These are phyloP conservation scores for Meteorus colon DNA, from an alignment of 2,888 invertebrate species.

Conservation along the genomic window DNA sequence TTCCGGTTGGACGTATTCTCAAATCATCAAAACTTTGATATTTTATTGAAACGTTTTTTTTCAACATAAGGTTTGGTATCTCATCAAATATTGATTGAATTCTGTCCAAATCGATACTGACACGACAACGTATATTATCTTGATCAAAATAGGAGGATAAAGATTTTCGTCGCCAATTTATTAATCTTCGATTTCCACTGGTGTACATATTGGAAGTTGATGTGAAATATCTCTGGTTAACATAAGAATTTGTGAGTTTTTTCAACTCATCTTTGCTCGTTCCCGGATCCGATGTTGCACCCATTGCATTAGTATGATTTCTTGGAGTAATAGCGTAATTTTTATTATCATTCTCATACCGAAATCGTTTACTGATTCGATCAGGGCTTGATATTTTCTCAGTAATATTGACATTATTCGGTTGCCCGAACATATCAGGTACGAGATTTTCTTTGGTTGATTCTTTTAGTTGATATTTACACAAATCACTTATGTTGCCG, in stretches of 20 bases:
- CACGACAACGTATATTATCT: slow-evolving; percentile 52
- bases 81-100: slow-evolving; percentile 57
- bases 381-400: slow-evolving; percentile 4
- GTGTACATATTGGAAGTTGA: not conserved
- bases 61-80: slow-evolving; percentile 53
- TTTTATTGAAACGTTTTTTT: not conserved
- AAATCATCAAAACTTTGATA: slow-evolving; percentile 42
- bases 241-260: not conserved
- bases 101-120: slow-evolving; percentile 66
- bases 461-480: slow-evolving; percentile 12
- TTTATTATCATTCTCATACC: not conserved
- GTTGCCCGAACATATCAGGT: slow-evolving; percentile 18
- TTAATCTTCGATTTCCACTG: not conserved
- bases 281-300: slow-evolving; percentile 1
- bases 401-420: not conserved
- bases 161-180: slow-evolving; percentile 4
- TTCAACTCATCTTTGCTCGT: slow-evolving; percentile 33
- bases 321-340: not conserved
- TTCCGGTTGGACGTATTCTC: not conserved
- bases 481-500: not conserved
- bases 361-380: slow-evolving; percentile 12
- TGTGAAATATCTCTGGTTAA: slow-evolving; percentile 23
- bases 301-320: not conserved
- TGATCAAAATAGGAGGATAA: slow-evolving; percentile 22
- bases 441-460: slow-evolving; percentile 39